Evolutionary conservation across 2,113 vertebrate genomes (phyloP).

Genomic region (Sisor rabdophorus): DNA sequence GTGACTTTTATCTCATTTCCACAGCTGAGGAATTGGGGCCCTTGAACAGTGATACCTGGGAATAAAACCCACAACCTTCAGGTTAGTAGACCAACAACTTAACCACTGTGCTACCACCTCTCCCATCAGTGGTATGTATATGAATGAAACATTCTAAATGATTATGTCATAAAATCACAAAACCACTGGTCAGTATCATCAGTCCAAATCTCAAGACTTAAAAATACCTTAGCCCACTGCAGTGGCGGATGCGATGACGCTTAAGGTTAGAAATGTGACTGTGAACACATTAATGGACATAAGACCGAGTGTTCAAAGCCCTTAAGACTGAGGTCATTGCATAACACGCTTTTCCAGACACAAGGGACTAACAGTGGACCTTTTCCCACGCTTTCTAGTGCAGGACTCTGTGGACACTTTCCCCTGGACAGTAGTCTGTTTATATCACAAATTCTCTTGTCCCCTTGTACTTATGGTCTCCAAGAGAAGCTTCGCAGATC

Average conservation of each 20-base stretch:
- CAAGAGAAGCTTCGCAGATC: neutral
- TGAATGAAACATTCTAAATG: too few species aligned
- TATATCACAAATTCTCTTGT: neutral
- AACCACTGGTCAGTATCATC: neutral
- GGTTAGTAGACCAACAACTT: too few species aligned
- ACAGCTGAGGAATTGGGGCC: too few species aligned
- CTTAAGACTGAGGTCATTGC: conserved; percentile 57
- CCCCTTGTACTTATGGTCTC: conserved; percentile 17
- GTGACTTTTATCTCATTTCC: too few species aligned
- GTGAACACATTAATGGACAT: conserved; percentile 47
- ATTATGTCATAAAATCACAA: neutral
- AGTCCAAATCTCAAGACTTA: neutral
- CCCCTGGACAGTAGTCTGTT: conserved; percentile 26
- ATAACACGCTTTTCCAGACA: conserved; percentile 60
- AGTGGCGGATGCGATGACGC: conserved; percentile 7
- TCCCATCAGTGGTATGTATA: too few species aligned
- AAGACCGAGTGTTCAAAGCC: conserved; percentile 57
- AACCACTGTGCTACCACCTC: too few species aligned
- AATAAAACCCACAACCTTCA: too few species aligned
- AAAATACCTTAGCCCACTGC: neutral
- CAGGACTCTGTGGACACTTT: conserved; percentile 39
- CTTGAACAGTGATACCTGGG: too few species aligned
- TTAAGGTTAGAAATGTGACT: conserved; percentile 29
- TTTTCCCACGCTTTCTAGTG: conserved; percentile 69
- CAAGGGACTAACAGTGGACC: conserved; percentile 57